Percentiles rank a stretch among this genome's conserved stretches.
Evolutionary conservation across 2,797 vertebrate genomes (phyloP).

Genomic region (Propithecus deckenii): DNA sequence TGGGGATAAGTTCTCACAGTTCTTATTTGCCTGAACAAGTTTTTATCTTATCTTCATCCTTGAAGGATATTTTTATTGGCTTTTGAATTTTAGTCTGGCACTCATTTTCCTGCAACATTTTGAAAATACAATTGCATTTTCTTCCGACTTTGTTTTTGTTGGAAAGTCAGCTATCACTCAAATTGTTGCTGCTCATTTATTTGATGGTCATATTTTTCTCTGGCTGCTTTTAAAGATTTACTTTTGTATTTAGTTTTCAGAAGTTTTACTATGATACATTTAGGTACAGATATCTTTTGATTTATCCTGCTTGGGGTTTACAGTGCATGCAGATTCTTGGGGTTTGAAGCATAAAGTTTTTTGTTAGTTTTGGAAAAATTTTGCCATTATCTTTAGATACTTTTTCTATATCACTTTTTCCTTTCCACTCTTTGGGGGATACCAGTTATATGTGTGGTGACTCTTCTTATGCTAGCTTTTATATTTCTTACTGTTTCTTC

Average conservation of each 20-base stretch:
- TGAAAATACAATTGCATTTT: neutral
- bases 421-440: neutral
- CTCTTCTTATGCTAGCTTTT: neutral
- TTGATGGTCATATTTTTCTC: neutral
- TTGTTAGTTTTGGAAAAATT: neutral
- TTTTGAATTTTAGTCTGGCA: neutral
- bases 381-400: neutral
- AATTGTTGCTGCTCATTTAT: neutral
- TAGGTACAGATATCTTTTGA: neutral
- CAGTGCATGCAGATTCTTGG: neutral
- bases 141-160: neutral
- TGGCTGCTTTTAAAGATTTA: neutral
- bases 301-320: neutral
- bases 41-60: neutral
- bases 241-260: neutral
- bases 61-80: neutral
- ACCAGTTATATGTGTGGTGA: neutral
- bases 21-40: too few species aligned
- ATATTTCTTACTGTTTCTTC: neutral
- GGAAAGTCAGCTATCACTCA: neutral
- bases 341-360: neutral
- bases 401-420: neutral
- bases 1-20: too few species aligned
- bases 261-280: neutral
- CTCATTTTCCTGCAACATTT: neutral